phyloP scores from a whole-genome alignment of 2,113 vertebrate species.

The Mus pahari region DNA sequence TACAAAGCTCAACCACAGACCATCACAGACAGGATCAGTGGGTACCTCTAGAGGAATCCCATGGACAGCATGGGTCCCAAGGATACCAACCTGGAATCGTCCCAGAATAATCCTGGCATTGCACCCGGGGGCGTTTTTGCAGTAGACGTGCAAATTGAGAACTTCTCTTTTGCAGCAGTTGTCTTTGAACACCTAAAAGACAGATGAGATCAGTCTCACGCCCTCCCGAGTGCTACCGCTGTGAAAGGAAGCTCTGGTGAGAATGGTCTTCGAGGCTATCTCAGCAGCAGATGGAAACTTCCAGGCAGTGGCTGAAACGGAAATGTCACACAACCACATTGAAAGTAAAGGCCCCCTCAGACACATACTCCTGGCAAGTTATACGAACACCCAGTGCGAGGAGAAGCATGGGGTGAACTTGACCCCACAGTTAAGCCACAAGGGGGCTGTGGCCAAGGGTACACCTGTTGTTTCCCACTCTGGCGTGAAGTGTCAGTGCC shows the following conservation, averaged over 20 bases:
- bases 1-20: neutral
- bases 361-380: neutral
- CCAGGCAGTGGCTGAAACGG: slow-evolving; percentile 58
- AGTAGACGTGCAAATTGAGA: slow-evolving; percentile 91
- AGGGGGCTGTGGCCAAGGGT: neutral
- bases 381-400: neutral
- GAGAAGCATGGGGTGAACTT: neutral
- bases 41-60: neutral
- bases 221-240: neutral
- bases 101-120: slow-evolving; percentile 87
- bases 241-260: neutral
- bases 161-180: slow-evolving; percentile 94
- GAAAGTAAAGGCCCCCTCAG: slow-evolving; percentile 13
- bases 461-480: slow-evolving; percentile 29
- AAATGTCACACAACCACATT: slow-evolving; percentile 56
- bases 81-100: slow-evolving; percentile 89
- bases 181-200: slow-evolving; percentile 91
- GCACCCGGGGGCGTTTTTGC: slow-evolving; percentile 91
- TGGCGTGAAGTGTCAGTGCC: neutral
- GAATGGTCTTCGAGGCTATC: neutral
- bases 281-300: slow-evolving; percentile 62
- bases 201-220: slow-evolving; percentile 19
- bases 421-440: slow-evolving; percentile 38
- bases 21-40: neutral
- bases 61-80: neutral